Percentiles rank a stretch among this genome's conserved stretches.
These are phyloP conservation scores for Scatophagus argus DNA, from an alignment of 2,113 vertebrate species.

Conservation along the genomic window DNA sequence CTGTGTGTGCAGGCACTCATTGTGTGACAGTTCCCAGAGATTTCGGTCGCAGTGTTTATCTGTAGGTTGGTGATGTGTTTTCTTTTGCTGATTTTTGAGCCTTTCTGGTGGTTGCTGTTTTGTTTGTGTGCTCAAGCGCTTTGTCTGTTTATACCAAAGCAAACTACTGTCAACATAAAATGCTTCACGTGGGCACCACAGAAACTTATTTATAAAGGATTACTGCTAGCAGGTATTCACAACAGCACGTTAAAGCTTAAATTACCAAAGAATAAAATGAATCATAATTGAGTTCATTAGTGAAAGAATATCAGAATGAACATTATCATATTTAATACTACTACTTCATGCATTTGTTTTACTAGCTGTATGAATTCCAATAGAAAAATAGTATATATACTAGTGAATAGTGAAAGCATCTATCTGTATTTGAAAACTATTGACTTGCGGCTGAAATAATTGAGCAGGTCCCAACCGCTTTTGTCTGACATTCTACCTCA, in stretches of 20 bases:
- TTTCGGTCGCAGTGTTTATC: neutral
- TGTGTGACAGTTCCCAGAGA: neutral
- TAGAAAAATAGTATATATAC: too few species aligned
- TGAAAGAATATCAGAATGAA: neutral
- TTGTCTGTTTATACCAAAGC: conserved; percentile 21
- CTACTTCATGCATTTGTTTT: neutral
- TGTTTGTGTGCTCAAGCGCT: neutral
- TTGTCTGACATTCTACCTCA: too few species aligned
- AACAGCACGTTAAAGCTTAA: neutral
- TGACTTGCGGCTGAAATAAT: neutral
- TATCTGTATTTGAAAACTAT: neutral
- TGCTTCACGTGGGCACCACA: neutral
- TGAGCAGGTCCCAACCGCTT: neutral
- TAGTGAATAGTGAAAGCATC: neutral
- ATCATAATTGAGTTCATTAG: conserved; percentile 5
- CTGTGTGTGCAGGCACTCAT: neutral
- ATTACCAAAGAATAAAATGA: neutral
- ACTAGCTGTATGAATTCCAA: too few species aligned
- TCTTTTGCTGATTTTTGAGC: neutral
- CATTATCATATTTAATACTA: neutral
- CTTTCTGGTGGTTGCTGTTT: neutral
- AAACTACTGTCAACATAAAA: neutral
- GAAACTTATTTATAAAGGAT: conserved; percentile 1
- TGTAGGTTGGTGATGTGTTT: neutral
- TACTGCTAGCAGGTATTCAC: neutral